Conservation (phyloP, 1,140 invertebrate species). For the Zaprionus ghesquierei region DNA sequence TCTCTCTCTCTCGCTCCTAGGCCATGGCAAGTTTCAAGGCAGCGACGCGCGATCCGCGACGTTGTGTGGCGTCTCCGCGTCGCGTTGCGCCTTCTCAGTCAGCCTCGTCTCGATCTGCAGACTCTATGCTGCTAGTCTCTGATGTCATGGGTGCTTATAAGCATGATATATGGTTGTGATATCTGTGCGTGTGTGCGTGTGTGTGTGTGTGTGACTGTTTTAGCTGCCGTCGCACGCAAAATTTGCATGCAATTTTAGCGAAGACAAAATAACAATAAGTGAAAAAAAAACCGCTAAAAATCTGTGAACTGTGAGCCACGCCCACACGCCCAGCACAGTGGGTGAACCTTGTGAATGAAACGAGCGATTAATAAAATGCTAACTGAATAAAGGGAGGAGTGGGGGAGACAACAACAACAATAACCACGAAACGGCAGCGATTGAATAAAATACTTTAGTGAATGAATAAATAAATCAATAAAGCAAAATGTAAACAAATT, state of each 20-base stretch:
- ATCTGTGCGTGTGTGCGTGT: slow-evolving; percentile 5
- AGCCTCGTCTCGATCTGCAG: not conserved
- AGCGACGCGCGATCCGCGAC: slow-evolving; percentile 22
- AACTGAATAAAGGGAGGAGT: not conserved
- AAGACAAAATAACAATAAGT: slow-evolving; percentile 13
- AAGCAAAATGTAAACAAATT: slow-evolving; percentile 68
- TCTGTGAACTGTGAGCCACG: not conserved
- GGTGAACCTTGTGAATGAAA: slow-evolving; percentile 49
- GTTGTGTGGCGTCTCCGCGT: slow-evolving; percentile 22
- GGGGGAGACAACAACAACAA: slow-evolving; percentile 4
- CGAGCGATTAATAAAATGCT: slow-evolving; percentile 24
- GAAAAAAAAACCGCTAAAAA: slow-evolving; percentile 27
- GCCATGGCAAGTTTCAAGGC: slow-evolving; percentile 45
- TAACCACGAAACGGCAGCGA: slow-evolving; percentile 35
- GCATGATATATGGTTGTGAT: slow-evolving; percentile 45
- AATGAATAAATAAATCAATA: slow-evolving; percentile 74
- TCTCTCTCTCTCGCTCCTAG: not conserved
- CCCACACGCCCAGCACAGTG: slow-evolving; percentile 9
- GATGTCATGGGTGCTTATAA: slow-evolving; percentile 49
- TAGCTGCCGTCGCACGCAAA: slow-evolving; percentile 43
- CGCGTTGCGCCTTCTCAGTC: not conserved
- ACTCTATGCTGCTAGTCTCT: slow-evolving; percentile 26
- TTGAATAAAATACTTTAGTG: slow-evolving; percentile 65
- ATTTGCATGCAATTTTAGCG: slow-evolving; percentile 52
- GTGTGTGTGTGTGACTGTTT: slow-evolving; percentile 11